Percentiles rank a stretch among this genome's conserved stretches.
Conservation (phyloP, 2,113 vertebrate genomes). For the Poicephalus meyeri region DNA sequence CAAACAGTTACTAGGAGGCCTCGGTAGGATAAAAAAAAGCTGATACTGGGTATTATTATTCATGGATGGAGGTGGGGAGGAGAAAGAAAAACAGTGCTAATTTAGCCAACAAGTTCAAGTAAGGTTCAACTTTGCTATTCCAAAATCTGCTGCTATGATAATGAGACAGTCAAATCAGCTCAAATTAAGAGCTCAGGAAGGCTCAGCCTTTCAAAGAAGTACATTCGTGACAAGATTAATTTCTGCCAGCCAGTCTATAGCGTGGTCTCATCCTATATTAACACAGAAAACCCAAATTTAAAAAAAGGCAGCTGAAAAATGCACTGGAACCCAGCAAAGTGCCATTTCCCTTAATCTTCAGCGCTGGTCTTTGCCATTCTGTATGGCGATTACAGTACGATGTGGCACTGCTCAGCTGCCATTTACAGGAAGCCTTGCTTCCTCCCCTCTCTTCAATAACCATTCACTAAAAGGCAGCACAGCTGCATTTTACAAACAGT, state of each 20-base stretch:
- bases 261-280: neutral
- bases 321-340: neutral
- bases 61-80: neutral
- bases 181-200: slow-evolving; percentile 40
- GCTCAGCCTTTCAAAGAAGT: slow-evolving; percentile 33
- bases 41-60: neutral
- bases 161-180: slow-evolving; percentile 40
- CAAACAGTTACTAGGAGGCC: slow-evolving; percentile 24
- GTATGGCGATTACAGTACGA: neutral
- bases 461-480: neutral
- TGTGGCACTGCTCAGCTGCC: neutral
- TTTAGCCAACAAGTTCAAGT: slow-evolving; percentile 20
- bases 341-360: neutral
- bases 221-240: slow-evolving; percentile 14
- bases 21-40: neutral
- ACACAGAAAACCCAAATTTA: neutral
- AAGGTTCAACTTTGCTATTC: slow-evolving; percentile 28
- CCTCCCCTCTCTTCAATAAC: neutral
- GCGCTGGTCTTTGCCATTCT: neutral
- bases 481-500: neutral
- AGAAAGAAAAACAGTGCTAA: neutral
- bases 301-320: neutral
- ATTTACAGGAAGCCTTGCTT: neutral
- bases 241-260: neutral
- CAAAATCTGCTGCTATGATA: slow-evolving; percentile 39